Evolutionary conservation across 2,113 vertebrate species (phyloP).

Genomic region (Sprattus sprattus): DNA sequence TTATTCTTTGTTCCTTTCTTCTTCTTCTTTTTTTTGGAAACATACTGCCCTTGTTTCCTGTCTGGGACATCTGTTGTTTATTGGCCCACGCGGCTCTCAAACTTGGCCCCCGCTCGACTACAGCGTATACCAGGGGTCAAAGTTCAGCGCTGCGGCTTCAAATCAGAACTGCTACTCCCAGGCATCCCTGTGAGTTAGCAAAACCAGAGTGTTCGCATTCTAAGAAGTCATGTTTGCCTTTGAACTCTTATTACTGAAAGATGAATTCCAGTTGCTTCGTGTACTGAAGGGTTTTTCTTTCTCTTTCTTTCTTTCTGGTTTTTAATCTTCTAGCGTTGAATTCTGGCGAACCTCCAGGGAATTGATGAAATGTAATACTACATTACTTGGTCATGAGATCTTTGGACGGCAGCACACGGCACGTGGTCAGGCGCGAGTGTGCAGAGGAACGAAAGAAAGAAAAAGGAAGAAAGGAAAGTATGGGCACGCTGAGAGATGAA

Average conservation of each 20-base stretch:
- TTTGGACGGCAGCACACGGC: neutral
- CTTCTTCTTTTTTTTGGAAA: conserved; percentile 28
- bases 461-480: neutral
- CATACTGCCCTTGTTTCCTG: conserved; percentile 52
- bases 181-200: neutral
- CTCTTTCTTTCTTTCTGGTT: neutral
- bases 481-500: neutral
- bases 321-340: neutral
- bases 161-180: conserved; percentile 44
- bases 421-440: neutral
- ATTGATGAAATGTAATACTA: neutral
- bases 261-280: conserved; percentile 7
- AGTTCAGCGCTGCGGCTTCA: conserved; percentile 46
- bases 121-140: conserved; percentile 46
- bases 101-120: conserved; percentile 50
- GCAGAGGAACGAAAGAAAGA: neutral
- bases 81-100: conserved; percentile 48
- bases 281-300: neutral
- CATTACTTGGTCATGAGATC: neutral
- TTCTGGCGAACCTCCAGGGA: neutral
- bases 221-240: conserved; percentile 9
- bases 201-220: neutral
- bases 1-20: conserved; percentile 18
- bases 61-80: conserved; percentile 61
- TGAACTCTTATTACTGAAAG: conserved; percentile 10